Evolutionary conservation across 2,797 vertebrate genomes (phyloP).

Genomic region (Orestias chungarensis): DNA sequence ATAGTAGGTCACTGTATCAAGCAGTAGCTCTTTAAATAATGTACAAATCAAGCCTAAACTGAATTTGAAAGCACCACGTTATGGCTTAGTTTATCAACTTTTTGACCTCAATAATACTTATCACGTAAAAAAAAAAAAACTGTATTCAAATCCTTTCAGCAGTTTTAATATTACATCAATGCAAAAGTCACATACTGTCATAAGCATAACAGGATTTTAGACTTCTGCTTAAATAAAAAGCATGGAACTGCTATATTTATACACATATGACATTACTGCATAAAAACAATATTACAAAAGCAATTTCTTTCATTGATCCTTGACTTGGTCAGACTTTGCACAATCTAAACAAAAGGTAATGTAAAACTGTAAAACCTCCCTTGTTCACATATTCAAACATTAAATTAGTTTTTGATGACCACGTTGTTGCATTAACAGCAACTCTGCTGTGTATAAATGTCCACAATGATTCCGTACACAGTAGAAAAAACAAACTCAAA

Average conservation of each 20-base stretch:
- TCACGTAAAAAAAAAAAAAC: constrained; percentile 12
- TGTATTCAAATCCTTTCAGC: not conserved
- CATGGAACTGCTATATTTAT: not conserved
- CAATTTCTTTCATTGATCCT: no score
- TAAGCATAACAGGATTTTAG: not conserved
- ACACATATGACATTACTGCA: not conserved
- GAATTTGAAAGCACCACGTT: constrained; percentile 22
- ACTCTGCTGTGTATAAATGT: no score
- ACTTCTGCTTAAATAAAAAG: not conserved
- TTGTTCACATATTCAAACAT: no score
- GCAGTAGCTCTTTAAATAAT: constrained; percentile 51
- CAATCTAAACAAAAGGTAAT: no score
- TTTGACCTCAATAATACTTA: constrained; percentile 38
- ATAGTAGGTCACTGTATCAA: constrained; percentile 64
- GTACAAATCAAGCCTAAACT: constrained; percentile 43
- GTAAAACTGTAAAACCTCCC: no score
- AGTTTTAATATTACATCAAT: constrained; percentile 14
- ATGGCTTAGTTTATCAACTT: constrained; percentile 19
- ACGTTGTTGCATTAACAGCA: no score
- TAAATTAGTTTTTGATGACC: no score
- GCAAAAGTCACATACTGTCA: not conserved
- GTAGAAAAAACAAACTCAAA: no score
- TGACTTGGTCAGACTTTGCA: no score
- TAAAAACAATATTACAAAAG: not conserved
- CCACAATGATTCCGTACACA: no score